These are phyloP conservation scores for Pelecanus crispus DNA, from an alignment of 2,113 vertebrate genomes.

Conservation along the genomic window DNA sequence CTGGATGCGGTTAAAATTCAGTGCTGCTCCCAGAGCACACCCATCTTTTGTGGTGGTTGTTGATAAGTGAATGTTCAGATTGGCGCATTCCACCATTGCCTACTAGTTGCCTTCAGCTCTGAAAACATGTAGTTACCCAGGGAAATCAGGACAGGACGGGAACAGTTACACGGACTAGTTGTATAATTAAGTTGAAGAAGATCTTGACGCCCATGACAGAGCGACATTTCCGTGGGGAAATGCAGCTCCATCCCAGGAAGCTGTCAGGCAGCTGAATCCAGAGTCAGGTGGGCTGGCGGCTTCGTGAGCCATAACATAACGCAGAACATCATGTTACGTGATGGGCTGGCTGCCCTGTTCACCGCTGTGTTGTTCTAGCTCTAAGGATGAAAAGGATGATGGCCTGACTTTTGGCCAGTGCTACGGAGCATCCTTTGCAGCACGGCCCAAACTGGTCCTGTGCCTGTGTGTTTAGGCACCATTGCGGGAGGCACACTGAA, in stretches of 20 bases:
- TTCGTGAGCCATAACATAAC: background rate
- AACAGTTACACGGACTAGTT: background rate
- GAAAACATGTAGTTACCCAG: background rate
- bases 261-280: background rate
- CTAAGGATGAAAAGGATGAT: background rate
- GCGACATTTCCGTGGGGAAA: background rate
- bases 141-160: background rate
- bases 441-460: background rate
- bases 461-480: background rate
- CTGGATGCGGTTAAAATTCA: background rate
- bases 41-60: background rate
- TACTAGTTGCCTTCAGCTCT: background rate
- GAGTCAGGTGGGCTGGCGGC: background rate
- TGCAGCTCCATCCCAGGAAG: background rate
- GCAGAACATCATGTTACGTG: accelerated
- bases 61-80: background rate
- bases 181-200: background rate
- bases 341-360: background rate
- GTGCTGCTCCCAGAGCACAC: background rate
- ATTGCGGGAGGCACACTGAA: background rate
- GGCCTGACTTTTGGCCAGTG: background rate
- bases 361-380: background rate
- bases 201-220: background rate
- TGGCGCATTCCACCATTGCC: accelerated
- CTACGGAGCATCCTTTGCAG: background rate